Evolutionary conservation across 2,113 vertebrate species (phyloP), one percentile per base, ranked within the genome.

Genomic region (Notiomystis cincta): DNA sequence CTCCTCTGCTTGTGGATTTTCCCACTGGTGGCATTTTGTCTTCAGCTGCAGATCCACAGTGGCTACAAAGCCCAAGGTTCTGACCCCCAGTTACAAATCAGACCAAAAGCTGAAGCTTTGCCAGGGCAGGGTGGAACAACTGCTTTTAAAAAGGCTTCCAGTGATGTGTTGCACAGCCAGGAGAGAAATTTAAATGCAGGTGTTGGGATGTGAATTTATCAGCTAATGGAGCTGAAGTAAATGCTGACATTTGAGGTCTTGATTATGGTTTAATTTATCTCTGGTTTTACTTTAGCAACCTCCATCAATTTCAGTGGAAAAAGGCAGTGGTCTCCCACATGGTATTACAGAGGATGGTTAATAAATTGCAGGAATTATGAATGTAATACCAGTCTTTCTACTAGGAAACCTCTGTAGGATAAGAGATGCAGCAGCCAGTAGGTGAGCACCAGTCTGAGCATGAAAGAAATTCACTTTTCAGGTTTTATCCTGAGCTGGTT

Each of bases 201-300:
- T 60, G 25, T 71, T 45, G 40, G 10, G 5, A 3, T 31, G 70
- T 65, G 77, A 51, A 62, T 71, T 85, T 61, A 66, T 38, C 93
- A 62, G 75, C 33, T 69, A 44, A 53, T 42, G 40, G 61, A 82
- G 44, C 56, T 61, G 71, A 40, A 93, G 58, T 87, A 87, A 89
- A 95, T n/a, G 64, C 70, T 25, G 56, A 70, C 33, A 35, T 65
- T 61, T 93, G 69, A 91, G 85, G 90, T 76, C 64, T 58, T 88
- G 71, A 82, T 93, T 90, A 69, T 62, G 79, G 75, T 71, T 92
- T 94, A 60, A 90, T 79, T 94, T 84, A 27, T 88, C 31, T 88
- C 54, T 90, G 76, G 72, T 86, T 92, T 95, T 93, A 44, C 79
- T 95, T 87, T 54, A 78, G 70, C 60, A 85, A 15, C 56, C 51